phyloP scores from a whole-genome alignment of 2,797 vertebrate species.

The Lophius americanus region DNA sequence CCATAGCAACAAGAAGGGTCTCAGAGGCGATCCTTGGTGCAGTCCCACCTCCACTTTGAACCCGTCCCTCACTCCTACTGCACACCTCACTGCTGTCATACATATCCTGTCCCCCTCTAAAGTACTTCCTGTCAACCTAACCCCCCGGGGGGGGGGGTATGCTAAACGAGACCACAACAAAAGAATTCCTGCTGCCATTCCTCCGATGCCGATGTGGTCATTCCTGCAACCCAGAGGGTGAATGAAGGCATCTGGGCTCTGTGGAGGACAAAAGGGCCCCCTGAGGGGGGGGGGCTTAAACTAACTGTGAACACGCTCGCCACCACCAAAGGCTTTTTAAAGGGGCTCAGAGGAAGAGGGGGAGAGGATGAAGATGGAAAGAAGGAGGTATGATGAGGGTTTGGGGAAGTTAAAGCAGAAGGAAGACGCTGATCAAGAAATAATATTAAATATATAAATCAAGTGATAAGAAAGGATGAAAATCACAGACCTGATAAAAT shows the following conservation, averaged over 20 bases:
- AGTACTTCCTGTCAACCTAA: too few relatives aligned
- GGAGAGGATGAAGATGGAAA: conserved; percentile 15
- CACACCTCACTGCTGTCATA: too few relatives aligned
- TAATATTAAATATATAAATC: too few relatives aligned
- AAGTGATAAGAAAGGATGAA: too few relatives aligned
- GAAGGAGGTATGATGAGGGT: conserved; percentile 25
- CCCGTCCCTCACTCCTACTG: too few relatives aligned
- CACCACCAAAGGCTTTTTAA: conserved; percentile 33
- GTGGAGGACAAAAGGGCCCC: conserved; percentile 50
- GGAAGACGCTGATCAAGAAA: background rate
- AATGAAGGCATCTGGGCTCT: conserved; percentile 55
- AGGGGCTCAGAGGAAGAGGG: conserved; percentile 11
- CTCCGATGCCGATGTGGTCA: conserved; percentile 57
- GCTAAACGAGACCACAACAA: conserved; percentile 35
- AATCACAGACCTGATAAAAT: too few relatives aligned
- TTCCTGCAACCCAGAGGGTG: conserved; percentile 22
- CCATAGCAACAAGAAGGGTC: too few relatives aligned
- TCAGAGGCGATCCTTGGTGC: too few relatives aligned
- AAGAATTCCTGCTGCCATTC: conserved; percentile 67
- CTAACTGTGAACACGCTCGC: conserved; percentile 52
- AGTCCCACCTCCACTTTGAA: too few relatives aligned
- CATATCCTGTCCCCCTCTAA: too few relatives aligned
- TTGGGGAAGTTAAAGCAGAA: background rate
- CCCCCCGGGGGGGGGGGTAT: too few relatives aligned
- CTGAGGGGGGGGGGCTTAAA: conserved; percentile 26